These are phyloP conservation scores for Calycopis cecrops DNA, from an alignment of 1,140 invertebrate species.

Conservation along the genomic window DNA sequence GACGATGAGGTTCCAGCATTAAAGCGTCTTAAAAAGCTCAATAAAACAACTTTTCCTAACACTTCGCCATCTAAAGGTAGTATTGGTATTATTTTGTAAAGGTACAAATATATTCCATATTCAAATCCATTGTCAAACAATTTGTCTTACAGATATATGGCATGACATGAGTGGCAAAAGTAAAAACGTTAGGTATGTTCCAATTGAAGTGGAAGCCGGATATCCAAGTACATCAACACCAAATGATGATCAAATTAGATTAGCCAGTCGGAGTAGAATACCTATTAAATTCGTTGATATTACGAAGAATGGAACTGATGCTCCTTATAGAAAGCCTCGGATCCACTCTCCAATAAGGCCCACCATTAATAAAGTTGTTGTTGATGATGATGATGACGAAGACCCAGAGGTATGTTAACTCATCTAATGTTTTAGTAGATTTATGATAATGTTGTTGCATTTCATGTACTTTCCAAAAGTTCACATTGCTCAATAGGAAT, in stretches of 20 bases:
- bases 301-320: slow-evolving; percentile 38
- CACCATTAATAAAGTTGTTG: slow-evolving; percentile 41
- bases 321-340: slow-evolving; percentile 40
- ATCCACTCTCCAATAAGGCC: slow-evolving; percentile 46
- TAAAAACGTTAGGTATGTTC: slow-evolving; percentile 55
- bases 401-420: slow-evolving; percentile 51
- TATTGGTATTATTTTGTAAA: not conserved
- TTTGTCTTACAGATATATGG: slow-evolving; percentile 46
- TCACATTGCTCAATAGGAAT: too few species aligned
- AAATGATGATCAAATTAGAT: slow-evolving; percentile 33
- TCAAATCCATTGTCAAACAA: not conserved
- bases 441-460: too few species aligned
- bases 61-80: slow-evolving; percentile 44
- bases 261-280: slow-evolving; percentile 28
- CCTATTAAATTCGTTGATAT: slow-evolving; percentile 46
- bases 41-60: slow-evolving; percentile 44
- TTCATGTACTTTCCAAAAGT: not conserved
- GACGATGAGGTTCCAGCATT: slow-evolving; percentile 49
- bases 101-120: not conserved
- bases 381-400: slow-evolving; percentile 57
- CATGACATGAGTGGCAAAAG: slow-evolving; percentile 29
- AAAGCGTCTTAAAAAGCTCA: slow-evolving; percentile 50
- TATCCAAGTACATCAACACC: slow-evolving; percentile 62
- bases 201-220: slow-evolving; percentile 51
- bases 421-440: too few species aligned